Base-by-base conservation (phyloP, 1,140 invertebrate species). In the Cylas formicarius region DNA sequence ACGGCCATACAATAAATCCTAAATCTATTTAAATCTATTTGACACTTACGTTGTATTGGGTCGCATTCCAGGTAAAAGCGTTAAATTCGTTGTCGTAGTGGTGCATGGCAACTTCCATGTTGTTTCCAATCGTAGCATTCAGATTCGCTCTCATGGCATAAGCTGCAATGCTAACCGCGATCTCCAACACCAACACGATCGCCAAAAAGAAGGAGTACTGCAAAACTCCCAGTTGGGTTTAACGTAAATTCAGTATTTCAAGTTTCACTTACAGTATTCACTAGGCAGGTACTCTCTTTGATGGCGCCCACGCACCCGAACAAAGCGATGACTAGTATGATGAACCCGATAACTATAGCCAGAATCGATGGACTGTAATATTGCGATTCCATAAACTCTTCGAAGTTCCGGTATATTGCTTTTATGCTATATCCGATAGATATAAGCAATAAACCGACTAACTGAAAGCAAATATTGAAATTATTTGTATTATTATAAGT, bases 301-400 rank as follows among this genome's bases (percentile, higher is more conserved):
- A 86, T 60, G 1, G 87, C 87, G 7, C 87, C 87, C 50, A 82
- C 81, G 59, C 84, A 88, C 35, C 88, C 88, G 55, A 89, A 80
- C 31, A 85, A 74, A 1, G 86, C 81, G 9, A 90, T 82, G 22
- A 85, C 66, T 36, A 89, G 79, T 52, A 89, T 77, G 16, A 89
- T 74, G 32, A 77, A 70, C 1, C 87, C 88, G 47, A 86, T 80
- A 28, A 80, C 75, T 35, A 90, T 81, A 16, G 89, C 67, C 8
- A 90, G 69, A 3, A 75, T 76, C 1, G 84, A 80, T 14, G 83
- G 81, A 6, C 82, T 84, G 44, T 77, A 77, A 56, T 82, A 82
- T 55, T 75, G 73, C 17, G 71, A 63, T 44, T 80, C 73, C 56
- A 84, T 69, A 67, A 88, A 81, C 42, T 76, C 67, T 3, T 77